Conservation (phyloP, 2,113 vertebrate species). For the Ptilonorhynchus violaceus region DNA sequence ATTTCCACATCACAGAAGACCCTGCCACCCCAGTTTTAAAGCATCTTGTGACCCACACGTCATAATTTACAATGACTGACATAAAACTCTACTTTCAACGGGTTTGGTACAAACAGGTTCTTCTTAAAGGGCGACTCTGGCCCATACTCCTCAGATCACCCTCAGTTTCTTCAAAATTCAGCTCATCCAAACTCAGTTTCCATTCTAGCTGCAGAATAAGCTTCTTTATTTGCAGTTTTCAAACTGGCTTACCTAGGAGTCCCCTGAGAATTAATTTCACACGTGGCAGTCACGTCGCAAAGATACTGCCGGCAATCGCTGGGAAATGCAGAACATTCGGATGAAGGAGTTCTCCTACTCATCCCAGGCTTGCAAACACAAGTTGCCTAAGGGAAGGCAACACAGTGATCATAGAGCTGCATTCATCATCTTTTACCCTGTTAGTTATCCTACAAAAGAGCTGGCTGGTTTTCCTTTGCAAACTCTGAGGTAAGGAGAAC, state of each 20-base stretch:
- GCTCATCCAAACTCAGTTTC: neutral
- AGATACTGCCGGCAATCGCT: conserved; percentile 60
- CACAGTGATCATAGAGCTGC: neutral
- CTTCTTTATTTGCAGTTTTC: neutral
- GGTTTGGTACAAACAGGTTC: neutral
- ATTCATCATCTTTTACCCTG: neutral
- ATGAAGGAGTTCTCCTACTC: conserved; percentile 18
- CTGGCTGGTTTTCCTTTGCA: neutral
- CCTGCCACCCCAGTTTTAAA: neutral
- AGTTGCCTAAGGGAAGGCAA: conserved; percentile 69
- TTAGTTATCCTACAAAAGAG: neutral
- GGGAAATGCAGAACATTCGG: conserved; percentile 66
- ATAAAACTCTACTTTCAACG: neutral
- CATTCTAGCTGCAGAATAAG: neutral
- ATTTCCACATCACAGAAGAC: neutral
- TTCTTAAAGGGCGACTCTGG: neutral
- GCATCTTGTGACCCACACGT: neutral
- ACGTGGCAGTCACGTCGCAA: conserved; percentile 78
- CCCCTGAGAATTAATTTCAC: conserved; percentile 66
- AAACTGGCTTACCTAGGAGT: conserved; percentile 52
- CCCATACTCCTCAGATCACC: neutral
- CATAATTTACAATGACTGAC: neutral
- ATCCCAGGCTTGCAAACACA: conserved; percentile 84
- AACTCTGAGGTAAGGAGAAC: neutral
- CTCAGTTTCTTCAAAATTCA: neutral